phyloP scores from a whole-genome alignment of 2,888 invertebrate genomes.

The Acleris sparsana region DNA sequence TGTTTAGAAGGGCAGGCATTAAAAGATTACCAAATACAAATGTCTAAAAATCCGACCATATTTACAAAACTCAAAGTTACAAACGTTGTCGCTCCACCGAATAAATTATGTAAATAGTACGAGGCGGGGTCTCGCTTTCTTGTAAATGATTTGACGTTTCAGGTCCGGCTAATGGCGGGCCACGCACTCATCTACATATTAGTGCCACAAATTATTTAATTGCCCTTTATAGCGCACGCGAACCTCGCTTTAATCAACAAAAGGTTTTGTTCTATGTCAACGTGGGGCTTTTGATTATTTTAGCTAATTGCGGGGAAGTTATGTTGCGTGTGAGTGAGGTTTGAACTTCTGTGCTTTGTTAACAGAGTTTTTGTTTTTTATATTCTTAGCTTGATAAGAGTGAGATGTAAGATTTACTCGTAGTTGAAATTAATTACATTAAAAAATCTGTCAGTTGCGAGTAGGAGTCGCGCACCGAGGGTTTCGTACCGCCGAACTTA shows the following conservation, averaged over 20 bases:
- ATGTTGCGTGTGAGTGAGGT: slow-evolving; percentile 2
- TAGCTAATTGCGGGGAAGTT: slow-evolving; percentile 24
- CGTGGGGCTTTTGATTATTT: slow-evolving; percentile 30
- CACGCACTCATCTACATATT: slow-evolving; percentile 62
- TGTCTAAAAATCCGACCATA: not conserved
- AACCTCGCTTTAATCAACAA: slow-evolving; percentile 36
- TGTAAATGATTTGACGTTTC: slow-evolving; percentile 80
- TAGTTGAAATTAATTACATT: no score
- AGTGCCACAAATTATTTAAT: slow-evolving; percentile 76
- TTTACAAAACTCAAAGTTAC: slow-evolving; percentile 38
- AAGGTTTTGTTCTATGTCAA: slow-evolving; percentile 37
- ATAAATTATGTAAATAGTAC: slow-evolving; percentile 81
- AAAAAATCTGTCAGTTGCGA: no score
- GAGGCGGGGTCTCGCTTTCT: slow-evolving; percentile 78
- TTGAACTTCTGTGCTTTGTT: no score
- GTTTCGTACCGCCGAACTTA: no score
- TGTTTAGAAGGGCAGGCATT: no score
- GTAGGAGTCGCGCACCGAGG: no score
- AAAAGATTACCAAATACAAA: no score
- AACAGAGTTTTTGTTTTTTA: no score
- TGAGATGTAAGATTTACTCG: no score
- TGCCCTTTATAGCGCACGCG: slow-evolving; percentile 55
- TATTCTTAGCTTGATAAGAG: no score
- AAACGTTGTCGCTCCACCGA: slow-evolving; percentile 54
- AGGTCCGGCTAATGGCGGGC: slow-evolving; percentile 60